Conservation (phyloP, 1,140 invertebrate species). For the Drosophila kohkoa region DNA sequence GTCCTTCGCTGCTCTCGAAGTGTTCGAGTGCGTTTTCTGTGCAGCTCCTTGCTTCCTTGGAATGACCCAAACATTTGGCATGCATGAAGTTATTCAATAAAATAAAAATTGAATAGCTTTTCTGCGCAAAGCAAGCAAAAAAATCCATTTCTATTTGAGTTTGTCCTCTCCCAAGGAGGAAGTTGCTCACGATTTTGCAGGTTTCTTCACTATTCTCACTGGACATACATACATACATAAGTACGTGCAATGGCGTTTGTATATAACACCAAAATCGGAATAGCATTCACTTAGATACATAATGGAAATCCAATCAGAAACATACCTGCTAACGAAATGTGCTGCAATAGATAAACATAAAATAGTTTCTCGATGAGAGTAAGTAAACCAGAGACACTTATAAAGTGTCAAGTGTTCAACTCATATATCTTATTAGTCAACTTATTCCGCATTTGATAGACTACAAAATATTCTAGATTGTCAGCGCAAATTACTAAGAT, state of each 20-base stretch:
- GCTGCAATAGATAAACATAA: not conserved
- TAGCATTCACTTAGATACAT: not conserved
- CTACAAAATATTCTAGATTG: too few species aligned
- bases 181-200: slow-evolving; percentile 15
- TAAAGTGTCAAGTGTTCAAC: too few species aligned
- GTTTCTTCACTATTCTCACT: not conserved
- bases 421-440: too few species aligned
- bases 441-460: too few species aligned
- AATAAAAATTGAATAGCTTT: slow-evolving; percentile 78
- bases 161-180: slow-evolving; percentile 40
- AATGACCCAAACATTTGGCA: slow-evolving; percentile 66
- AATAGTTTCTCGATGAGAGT: not conserved
- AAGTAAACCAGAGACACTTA: not conserved
- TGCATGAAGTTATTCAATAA: slow-evolving; percentile 82
- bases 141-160: slow-evolving; percentile 53
- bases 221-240: not conserved
- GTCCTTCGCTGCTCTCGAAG: slow-evolving; percentile 42
- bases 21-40: slow-evolving; percentile 16
- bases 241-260: not conserved
- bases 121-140: slow-evolving; percentile 15
- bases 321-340: slow-evolving; percentile 5
- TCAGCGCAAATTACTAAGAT: too few species aligned
- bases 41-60: slow-evolving; percentile 3
- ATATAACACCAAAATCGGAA: slow-evolving; percentile 2
- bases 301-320: slow-evolving; percentile 20